A percentile compares a stretch with the other conserved stretches of the same genome.
phyloP scores from a whole-genome alignment of 2,113 vertebrate genomes.

The Uria lomvia region DNA sequence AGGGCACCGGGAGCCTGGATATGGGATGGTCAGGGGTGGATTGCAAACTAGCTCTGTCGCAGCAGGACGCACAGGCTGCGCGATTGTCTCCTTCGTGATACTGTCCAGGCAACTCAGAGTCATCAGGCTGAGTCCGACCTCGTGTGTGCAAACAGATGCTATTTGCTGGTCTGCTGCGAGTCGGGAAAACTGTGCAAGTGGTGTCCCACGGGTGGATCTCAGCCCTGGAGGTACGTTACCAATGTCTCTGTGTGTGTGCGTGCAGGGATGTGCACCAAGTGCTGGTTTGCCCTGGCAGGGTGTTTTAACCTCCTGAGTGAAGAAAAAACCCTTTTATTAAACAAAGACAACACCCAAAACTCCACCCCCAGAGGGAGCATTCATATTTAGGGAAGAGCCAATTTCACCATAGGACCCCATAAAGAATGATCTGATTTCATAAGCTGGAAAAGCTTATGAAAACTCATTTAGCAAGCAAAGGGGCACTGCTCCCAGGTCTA shows the following conservation, averaged over 20 bases:
- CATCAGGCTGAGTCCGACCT: not conserved
- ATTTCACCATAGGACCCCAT: not conserved
- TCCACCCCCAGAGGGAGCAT: not conserved
- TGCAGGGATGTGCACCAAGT: fast-evolving
- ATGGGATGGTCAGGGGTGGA: not conserved
- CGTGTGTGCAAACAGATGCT: not conserved
- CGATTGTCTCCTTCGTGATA: not conserved
- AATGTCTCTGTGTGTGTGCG: not conserved
- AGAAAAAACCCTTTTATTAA: not conserved
- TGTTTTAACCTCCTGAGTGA: not conserved
- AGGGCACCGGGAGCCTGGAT: not conserved
- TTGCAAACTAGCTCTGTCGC: not conserved
- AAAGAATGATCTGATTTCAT: not conserved
- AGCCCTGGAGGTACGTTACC: not conserved
- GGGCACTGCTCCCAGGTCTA: not conserved
- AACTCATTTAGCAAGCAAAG: not conserved
- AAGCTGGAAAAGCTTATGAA: not conserved
- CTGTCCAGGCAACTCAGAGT: not conserved
- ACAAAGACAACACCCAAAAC: not conserved
- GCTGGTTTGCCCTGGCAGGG: not conserved
- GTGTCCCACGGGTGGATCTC: not conserved
- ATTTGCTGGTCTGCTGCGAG: not conserved
- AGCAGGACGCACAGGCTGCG: not conserved
- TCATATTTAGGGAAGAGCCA: not conserved
- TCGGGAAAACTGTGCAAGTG: not conserved